Evolutionary conservation across 64 coral and sea anemone genomes (phyloP), one percentile per base, ranked within the genome.

Genomic region (Montipora foliosa): DNA sequence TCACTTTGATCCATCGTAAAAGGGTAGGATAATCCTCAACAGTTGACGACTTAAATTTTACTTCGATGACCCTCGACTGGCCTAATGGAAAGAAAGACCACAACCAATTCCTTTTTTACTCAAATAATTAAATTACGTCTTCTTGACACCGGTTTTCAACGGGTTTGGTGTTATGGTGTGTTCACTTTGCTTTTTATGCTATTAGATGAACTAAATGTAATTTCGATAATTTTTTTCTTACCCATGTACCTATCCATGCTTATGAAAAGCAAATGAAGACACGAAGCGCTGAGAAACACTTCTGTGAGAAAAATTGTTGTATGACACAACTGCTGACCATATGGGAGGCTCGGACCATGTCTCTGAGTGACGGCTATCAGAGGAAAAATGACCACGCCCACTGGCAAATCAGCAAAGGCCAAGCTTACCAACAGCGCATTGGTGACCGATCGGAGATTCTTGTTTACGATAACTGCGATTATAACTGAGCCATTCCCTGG

Each of bases 251-350:
- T 93, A 78, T 96, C 95, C 24, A 92, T 81, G 44, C 95, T 96
- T 12, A 96, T 86, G 59, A 96, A 96, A 12, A 96, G 58, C 67
- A 96, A 74, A 87, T 96, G 95, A 75, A 96, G 95, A 37, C 95
- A 96, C 52, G 95, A 96, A n/a, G 95, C 49, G 15, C 95, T 96
- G 0, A 96, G 67, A 62, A 96, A 96, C 48, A 96, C 76, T n/a
- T 96, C 79, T 0, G 95, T 96, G 25, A 94, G 69, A 76, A 96
- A 94, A 69, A 94, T 96, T 22, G 88, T 93, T 55, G 76, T 77
- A 71, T 96, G 81, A 85, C 95, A 96, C 13, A 96, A 66, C 4
- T 68, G 69, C 5, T 72, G 55, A 5, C 95, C 95, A 66, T 87
- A 49, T 17, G 22, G 49, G 8, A 96, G 74, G 61, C 15, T 75